Conservation (phyloP, 2,888 invertebrate species). For the Baccha elongata region DNA sequence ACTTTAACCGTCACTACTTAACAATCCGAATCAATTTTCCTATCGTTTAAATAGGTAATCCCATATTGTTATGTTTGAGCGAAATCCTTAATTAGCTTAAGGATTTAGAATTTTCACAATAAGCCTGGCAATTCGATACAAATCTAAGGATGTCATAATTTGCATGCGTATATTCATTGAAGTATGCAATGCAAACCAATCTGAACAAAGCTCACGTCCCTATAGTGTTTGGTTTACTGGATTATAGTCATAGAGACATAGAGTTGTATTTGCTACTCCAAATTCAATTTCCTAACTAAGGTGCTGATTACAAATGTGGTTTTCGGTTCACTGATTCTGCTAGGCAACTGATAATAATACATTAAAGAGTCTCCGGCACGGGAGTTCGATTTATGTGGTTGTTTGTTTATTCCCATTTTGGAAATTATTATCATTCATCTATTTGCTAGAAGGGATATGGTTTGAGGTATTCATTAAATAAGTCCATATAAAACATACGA, state of each 20-base stretch:
- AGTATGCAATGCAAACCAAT: conserved; percentile 45
- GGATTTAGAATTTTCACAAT: conserved; percentile 26
- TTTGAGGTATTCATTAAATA: too few species aligned
- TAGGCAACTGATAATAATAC: conserved; percentile 43
- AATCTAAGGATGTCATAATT: conserved; percentile 12
- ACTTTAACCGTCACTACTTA: not conserved
- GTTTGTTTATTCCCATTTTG: conserved; percentile 43
- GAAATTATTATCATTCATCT: conserved; percentile 44
- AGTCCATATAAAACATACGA: too few species aligned
- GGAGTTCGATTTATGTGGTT: conserved; percentile 47
- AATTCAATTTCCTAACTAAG: conserved; percentile 54
- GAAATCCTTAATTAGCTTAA: conserved; percentile 1
- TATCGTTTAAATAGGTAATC: not conserved
- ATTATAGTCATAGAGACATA: conserved; percentile 1
- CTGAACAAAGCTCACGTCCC: conserved; percentile 27
- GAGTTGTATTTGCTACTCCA: conserved; percentile 9
- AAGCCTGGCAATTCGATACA: not conserved
- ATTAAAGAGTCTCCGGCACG: conserved; percentile 7
- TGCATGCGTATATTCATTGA: conserved; percentile 34
- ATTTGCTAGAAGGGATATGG: conserved; percentile 13
- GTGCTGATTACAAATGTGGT: conserved; percentile 60
- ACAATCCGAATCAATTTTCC: not conserved
- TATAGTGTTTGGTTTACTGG: conserved; percentile 27
- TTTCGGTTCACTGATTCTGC: conserved; percentile 33
- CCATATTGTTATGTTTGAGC: not conserved